Evolutionary conservation across 2,888 invertebrate species (phyloP).

Genomic region (Pelosia muscerda): DNA sequence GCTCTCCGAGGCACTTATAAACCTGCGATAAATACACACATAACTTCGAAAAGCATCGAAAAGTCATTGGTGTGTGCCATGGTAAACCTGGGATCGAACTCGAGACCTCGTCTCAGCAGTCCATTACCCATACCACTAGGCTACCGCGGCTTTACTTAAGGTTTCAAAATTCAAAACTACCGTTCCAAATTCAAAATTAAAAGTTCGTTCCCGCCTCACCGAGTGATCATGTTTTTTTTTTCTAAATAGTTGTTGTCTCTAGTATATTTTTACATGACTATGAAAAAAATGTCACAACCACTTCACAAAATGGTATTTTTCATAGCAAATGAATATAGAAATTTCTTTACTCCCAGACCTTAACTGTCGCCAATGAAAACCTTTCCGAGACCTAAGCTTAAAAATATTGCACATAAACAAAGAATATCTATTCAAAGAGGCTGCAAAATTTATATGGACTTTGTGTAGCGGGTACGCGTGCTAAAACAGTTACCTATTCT

Average conservation of each 20-base stretch:
- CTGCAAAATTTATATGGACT: slow-evolving; percentile 41
- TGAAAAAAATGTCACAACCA: not conserved
- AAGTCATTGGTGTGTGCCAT: too few species aligned
- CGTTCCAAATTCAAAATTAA: too few species aligned
- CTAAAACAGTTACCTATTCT: slow-evolving; percentile 53
- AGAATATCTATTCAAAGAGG: slow-evolving; percentile 51
- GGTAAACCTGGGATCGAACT: too few species aligned
- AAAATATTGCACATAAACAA: slow-evolving; percentile 47
- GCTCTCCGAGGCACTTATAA: too few species aligned
- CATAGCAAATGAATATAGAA: not conserved
- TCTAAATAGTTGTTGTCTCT: not conserved
- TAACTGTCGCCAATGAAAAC: slow-evolving; percentile 23
- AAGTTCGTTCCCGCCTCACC: too few species aligned
- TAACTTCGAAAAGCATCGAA: too few species aligned
- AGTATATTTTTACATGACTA: too few species aligned
- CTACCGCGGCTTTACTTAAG: too few species aligned
- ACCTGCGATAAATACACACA: too few species aligned
- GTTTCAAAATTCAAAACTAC: too few species aligned
- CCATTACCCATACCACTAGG: too few species aligned
- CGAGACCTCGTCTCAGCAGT: too few species aligned
- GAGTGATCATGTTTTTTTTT: not conserved
- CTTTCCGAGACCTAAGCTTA: slow-evolving; percentile 37
- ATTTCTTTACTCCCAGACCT: slow-evolving; percentile 2
- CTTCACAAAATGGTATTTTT: not conserved
- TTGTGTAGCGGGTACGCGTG: slow-evolving; percentile 32